Evolutionary conservation across 1,140 invertebrate genomes (phyloP), one percentile per base, ranked within the genome.

Genomic region (Rhyzopertha dominica): DNA sequence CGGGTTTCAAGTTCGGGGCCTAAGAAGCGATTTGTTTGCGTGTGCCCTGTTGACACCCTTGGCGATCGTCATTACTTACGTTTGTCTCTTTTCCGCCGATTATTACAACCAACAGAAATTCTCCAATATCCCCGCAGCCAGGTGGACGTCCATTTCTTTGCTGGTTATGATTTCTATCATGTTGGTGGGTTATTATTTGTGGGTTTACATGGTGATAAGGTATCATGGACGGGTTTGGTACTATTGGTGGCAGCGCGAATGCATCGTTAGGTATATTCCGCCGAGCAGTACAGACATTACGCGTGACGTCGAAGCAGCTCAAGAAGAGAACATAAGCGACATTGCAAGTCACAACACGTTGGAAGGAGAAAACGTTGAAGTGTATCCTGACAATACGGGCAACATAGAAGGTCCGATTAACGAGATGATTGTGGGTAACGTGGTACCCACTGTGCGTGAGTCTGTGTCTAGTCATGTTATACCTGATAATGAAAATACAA

Each of bases 241-340:
- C 47, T 67, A 69, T 40, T 76, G 73, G 70, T 74, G 73, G 73
- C 72, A 74, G 49, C 69, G 69, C 28, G 68, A 69, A 20, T 74
- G 62, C 41, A 58, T 64, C 23, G 73, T 76, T 22, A 68, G 58
- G 31, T 62, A 61, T 45, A 58, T 61, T 23, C 49, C 58, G n/a
- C 49, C 56, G 8, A 55, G 44, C 39, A 43, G n/a, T n/a, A n/a
- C n/a, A n/a, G n/a, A n/a, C n/a, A n/a, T n/a, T n/a, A n/a, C n/a
- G n/a, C n/a, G n/a, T n/a, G n/a, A n/a, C n/a, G n/a, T n/a, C n/a
- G n/a, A n/a, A n/a, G n/a, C n/a, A n/a, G n/a, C n/a, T n/a, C n/a
- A n/a, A n/a, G n/a, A n/a, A n/a, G n/a, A n/a, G n/a, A n/a, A n/a
- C n/a, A n/a, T n/a, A n/a, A n/a, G n/a, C n/a, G n/a, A n/a, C n/a